phyloP scores from a whole-genome alignment of 2,888 invertebrate genomes.

The Macaria notata region DNA sequence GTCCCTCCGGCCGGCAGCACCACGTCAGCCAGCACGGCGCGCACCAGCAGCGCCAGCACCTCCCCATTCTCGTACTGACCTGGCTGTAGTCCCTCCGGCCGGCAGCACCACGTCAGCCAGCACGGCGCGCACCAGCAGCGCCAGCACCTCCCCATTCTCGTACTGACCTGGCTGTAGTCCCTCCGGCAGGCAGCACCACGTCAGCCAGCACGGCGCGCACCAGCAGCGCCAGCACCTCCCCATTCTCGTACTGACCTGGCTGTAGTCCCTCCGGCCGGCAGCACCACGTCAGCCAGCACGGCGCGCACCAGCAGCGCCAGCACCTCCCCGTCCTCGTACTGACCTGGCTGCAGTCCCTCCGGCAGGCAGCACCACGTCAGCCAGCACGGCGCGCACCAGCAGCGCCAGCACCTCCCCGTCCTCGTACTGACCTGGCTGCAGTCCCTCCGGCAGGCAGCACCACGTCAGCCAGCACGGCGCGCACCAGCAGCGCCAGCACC shows the following conservation, averaged over 20 bases:
- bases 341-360: slow-evolving; percentile 31
- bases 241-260: not conserved
- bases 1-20: too few species aligned
- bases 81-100: slow-evolving; percentile 54
- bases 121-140: slow-evolving; percentile 82
- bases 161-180: not conserved
- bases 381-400: slow-evolving; percentile 84
- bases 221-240: not conserved
- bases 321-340: not conserved
- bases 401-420: not conserved
- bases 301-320: slow-evolving; percentile 75
- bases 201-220: slow-evolving; percentile 87
- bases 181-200: slow-evolving; percentile 81
- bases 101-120: slow-evolving; percentile 84
- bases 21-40: too few species aligned
- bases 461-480: slow-evolving; percentile 85
- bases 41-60: too few species aligned
- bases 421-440: not conserved
- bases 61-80: too few species aligned
- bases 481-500: slow-evolving; percentile 87
- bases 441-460: slow-evolving; percentile 80
- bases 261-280: slow-evolving; percentile 71
- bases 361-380: slow-evolving; percentile 84
- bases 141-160: too few species aligned
- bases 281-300: slow-evolving; percentile 84